Conservation (phyloP, 2,797 vertebrate species). For the Dendrocincla fuliginosa region DNA sequence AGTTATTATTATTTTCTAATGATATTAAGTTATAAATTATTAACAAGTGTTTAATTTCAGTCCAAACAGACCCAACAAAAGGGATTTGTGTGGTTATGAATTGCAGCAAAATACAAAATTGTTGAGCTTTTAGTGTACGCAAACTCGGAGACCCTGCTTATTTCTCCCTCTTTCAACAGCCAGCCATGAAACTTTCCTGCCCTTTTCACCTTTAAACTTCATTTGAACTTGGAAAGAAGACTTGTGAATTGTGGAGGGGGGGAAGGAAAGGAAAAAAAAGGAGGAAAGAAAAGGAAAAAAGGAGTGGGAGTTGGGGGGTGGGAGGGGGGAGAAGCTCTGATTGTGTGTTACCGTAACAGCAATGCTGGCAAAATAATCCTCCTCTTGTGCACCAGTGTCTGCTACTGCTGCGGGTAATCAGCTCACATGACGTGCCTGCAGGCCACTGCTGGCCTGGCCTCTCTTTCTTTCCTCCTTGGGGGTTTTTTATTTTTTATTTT, state of each 20-base stretch:
- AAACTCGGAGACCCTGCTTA: constrained; percentile 76
- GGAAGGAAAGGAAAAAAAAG: too few relatives aligned
- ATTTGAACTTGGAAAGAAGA: constrained; percentile 86
- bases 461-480: background rate
- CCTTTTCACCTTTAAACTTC: constrained; percentile 91
- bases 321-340: constrained; percentile 65
- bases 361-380: constrained; percentile 83
- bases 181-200: constrained; percentile 84
- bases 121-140: constrained; percentile 66
- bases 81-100: constrained; percentile 64
- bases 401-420: constrained; percentile 84
- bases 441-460: constrained; percentile 81
- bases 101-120: constrained; percentile 75
- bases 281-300: background rate
- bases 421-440: constrained; percentile 86
- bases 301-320: background rate
- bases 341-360: constrained; percentile 82
- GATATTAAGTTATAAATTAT: constrained; percentile 76
- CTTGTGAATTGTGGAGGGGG: constrained; percentile 74
- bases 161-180: constrained; percentile 82
- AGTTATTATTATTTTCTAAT: constrained; percentile 69
- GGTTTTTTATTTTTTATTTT: constrained; percentile 49
- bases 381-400: constrained; percentile 80
- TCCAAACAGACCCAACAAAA: constrained; percentile 70
- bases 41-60: constrained; percentile 77